A percentile compares a stretch with the other conserved stretches of the same genome.
phyloP scores from a whole-genome alignment of 2,888 invertebrate genomes.

The Microplitis manilae region DNA sequence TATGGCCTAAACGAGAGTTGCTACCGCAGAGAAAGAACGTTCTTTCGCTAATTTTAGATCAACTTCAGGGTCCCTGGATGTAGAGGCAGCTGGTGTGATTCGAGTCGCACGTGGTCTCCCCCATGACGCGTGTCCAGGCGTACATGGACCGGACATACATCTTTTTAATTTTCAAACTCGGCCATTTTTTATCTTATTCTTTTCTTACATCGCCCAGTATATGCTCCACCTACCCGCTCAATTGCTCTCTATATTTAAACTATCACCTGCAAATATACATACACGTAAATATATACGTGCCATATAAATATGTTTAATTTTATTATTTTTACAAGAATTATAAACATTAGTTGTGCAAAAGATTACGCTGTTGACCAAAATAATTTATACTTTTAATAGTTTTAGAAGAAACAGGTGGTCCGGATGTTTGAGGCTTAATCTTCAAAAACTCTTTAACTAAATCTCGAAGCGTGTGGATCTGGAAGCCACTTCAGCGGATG shows the following conservation, averaged over 20 bases:
- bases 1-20: slow-evolving; percentile 11
- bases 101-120: slow-evolving; percentile 59
- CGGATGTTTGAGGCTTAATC: slow-evolving; percentile 50
- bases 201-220: background rate
- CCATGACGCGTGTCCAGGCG: slow-evolving; percentile 52
- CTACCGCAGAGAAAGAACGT: slow-evolving; percentile 39
- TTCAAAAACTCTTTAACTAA: slow-evolving; percentile 46
- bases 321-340: no score
- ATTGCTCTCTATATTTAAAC: background rate
- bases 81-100: slow-evolving; percentile 64
- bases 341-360: no score
- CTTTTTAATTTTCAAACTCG: slow-evolving; percentile 21
- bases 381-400: background rate
- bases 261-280: background rate
- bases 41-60: slow-evolving; percentile 63
- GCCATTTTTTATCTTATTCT: slow-evolving; percentile 12
- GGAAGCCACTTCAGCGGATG: slow-evolving; percentile 61
- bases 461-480: slow-evolving; percentile 43
- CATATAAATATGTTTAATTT: no score
- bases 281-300: no score
- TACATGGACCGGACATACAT: slow-evolving; percentile 48
- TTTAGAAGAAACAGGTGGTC: slow-evolving; percentile 51
- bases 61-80: slow-evolving; percentile 58
- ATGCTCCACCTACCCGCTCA: background rate
- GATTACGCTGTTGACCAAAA: background rate